Conservation (phyloP, 2,888 invertebrate genomes). For the Agrochola litura region DNA sequence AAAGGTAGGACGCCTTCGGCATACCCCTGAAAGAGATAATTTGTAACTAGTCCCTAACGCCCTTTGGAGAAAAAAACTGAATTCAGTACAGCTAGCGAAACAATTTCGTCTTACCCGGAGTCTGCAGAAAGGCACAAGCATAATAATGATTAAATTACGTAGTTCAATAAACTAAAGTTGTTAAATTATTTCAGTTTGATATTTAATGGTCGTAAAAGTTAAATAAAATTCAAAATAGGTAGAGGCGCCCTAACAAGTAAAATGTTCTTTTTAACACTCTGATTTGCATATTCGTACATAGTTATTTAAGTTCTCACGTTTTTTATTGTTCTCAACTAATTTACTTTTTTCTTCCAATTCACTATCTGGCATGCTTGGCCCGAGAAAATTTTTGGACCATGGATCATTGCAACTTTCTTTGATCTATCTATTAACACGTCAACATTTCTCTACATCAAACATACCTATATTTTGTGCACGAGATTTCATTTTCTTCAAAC, state of each 20-base stretch:
- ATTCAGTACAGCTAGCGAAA: slow-evolving; percentile 14
- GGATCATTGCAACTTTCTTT: slow-evolving; percentile 4
- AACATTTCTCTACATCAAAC: background rate
- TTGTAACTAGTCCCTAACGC: slow-evolving; percentile 29
- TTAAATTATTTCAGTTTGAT: slow-evolving; percentile 29
- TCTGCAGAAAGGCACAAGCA: background rate
- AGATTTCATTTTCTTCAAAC: background rate
- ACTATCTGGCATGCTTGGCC: background rate
- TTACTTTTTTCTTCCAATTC: slow-evolving; percentile 50
- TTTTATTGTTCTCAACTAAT: slow-evolving; percentile 69
- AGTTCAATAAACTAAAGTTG: slow-evolving; percentile 31
- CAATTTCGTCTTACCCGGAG: background rate
- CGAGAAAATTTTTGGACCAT: background rate
- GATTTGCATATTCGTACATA: slow-evolving; percentile 71
- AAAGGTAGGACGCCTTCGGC: slow-evolving; percentile 43
- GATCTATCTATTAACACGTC: background rate
- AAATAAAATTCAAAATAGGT: slow-evolving; percentile 32
- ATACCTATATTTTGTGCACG: slow-evolving; percentile 19
- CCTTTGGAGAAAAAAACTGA: slow-evolving; percentile 12
- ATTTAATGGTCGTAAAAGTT: slow-evolving; percentile 39
- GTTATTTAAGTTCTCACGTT: slow-evolving; percentile 71
- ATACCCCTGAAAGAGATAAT: slow-evolving; percentile 40
- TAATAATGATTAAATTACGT: slow-evolving; percentile 17
- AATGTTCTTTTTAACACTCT: slow-evolving; percentile 71
- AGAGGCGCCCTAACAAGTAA: slow-evolving; percentile 63